phyloP scores from a whole-genome alignment of 2,888 invertebrate species.

The Epinotia demarniana region DNA sequence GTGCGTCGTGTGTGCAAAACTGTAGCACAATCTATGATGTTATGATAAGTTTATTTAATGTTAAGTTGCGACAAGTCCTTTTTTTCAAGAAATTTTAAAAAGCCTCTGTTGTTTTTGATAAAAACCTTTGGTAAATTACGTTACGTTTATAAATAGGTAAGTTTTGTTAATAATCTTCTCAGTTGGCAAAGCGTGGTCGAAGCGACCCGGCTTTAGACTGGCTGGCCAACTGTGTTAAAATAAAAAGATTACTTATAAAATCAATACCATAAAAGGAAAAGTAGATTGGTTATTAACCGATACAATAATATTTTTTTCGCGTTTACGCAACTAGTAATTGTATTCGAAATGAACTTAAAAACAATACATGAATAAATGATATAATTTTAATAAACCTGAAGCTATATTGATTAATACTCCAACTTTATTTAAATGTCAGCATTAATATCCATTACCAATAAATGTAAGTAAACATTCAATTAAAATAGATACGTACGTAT shows the following conservation, averaged over 20 bases:
- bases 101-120: too few relatives aligned
- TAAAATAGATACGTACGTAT: constrained; percentile 1
- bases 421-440: background rate
- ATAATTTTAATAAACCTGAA: background rate
- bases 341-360: background rate
- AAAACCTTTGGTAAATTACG: too few relatives aligned
- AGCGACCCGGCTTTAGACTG: too few relatives aligned
- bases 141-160: too few relatives aligned
- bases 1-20: background rate
- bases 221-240: too few relatives aligned
- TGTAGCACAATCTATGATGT: constrained; percentile 3
- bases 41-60: background rate
- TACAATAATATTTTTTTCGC: background rate
- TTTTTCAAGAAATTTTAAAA: too few relatives aligned
- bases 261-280: background rate
- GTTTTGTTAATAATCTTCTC: too few relatives aligned
- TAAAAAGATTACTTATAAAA: too few relatives aligned
- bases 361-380: background rate
- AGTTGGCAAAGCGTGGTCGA: too few relatives aligned
- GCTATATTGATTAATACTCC: background rate
- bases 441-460: background rate
- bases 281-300: background rate
- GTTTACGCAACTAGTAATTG: background rate
- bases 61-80: background rate
- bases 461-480: constrained; percentile 1